Evolutionary conservation across 1,140 invertebrate species (phyloP).

Genomic region (Papilio aristodemus): DNA sequence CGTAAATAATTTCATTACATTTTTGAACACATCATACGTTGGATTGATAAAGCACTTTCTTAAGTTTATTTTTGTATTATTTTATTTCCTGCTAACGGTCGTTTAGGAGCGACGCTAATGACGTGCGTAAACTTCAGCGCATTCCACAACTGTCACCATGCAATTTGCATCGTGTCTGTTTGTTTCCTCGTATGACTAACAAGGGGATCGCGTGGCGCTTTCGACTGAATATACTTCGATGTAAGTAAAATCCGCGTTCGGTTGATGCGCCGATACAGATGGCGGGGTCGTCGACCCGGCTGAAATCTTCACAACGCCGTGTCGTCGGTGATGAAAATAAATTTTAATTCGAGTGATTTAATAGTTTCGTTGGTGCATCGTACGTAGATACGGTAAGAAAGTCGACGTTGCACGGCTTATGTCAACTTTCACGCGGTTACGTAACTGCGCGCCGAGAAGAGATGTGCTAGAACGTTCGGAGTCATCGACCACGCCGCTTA

Average conservation of each 20-base stretch:
- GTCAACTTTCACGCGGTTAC: conserved; percentile 78
- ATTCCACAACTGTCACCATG: conserved; percentile 4
- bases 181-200: conserved; percentile 23
- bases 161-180: not conserved
- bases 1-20: too few relatives aligned
- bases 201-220: conserved; percentile 20
- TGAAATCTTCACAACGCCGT: conserved; percentile 4
- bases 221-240: conserved; percentile 10
- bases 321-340: conserved; percentile 23
- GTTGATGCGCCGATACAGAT: conserved; percentile 20
- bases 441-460: conserved; percentile 61
- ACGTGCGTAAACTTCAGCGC: conserved; percentile 10
- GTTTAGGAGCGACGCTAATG: not conserved
- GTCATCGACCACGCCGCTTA: conserved; percentile 78
- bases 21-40: too few relatives aligned
- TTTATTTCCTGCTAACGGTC: conserved; percentile 15
- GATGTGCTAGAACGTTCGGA: conserved; percentile 77
- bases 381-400: conserved; percentile 24
- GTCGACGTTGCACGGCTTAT: conserved; percentile 37
- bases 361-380: conserved; percentile 25
- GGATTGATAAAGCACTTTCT: not conserved
- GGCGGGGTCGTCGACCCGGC: conserved; percentile 18
- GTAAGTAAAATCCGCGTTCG: conserved; percentile 31
- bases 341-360: conserved; percentile 27
- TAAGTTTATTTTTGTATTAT: not conserved